These are phyloP conservation scores for Coilia nasus DNA, from an alignment of 2,797 vertebrate genomes.

Conservation along the genomic window DNA sequence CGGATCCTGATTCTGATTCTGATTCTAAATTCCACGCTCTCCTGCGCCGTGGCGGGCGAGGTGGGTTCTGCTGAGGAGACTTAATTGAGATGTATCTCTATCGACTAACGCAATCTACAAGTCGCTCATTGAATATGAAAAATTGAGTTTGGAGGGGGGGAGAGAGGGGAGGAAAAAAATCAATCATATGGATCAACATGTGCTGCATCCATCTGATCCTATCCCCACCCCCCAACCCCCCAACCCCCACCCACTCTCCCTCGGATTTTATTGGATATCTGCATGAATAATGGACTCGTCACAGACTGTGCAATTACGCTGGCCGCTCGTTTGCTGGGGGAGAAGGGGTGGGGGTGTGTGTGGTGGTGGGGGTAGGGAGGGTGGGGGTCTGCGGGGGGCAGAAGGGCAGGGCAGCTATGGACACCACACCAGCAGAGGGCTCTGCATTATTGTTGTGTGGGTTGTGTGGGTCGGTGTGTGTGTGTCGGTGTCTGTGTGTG, in stretches of 20 bases:
- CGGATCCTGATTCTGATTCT: not conserved
- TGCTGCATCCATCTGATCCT: constrained; percentile 54
- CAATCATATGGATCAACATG: constrained; percentile 80
- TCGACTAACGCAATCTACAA: constrained; percentile 76
- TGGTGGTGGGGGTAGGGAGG: constrained; percentile 59
- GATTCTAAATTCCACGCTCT: not conserved
- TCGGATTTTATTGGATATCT: constrained; percentile 74
- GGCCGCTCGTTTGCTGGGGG: constrained; percentile 76
- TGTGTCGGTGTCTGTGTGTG: no score
- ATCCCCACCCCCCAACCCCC: constrained; percentile 31
- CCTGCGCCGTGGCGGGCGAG: constrained; percentile 37
- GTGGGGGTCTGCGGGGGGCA: constrained; percentile 8
- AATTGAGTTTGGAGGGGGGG: constrained; percentile 66
- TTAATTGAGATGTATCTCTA: constrained; percentile 78
- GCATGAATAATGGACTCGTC: constrained; percentile 79
- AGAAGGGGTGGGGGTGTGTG: constrained; percentile 48
- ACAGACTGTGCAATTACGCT: constrained; percentile 76
- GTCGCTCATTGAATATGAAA: constrained; percentile 80
- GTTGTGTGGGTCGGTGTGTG: no score
- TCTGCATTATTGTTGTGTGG: no score
- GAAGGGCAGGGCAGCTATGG: constrained; percentile 24
- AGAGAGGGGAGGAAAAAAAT: constrained; percentile 63
- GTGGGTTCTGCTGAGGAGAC: not conserved
- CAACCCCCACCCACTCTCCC: constrained; percentile 27
- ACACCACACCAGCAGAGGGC: constrained; percentile 39